Conservation (phyloP, 2,888 invertebrate species). For the Phaedon cochleariae region DNA sequence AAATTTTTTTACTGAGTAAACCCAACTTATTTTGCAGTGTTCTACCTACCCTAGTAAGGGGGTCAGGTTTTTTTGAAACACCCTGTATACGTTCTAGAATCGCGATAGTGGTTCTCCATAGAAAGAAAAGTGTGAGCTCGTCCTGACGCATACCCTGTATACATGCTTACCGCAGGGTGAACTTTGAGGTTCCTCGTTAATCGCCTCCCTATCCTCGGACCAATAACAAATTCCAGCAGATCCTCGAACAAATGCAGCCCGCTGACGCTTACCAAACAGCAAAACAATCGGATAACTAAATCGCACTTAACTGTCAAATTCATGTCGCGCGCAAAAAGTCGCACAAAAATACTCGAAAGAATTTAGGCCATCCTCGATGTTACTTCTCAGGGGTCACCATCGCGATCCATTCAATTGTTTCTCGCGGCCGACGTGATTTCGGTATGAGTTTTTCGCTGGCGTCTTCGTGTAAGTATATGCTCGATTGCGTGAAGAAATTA, state of each 20-base stretch:
- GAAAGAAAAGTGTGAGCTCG: no score
- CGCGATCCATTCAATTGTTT: not conserved
- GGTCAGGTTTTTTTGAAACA: no score
- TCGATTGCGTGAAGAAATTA: constrained; percentile 1
- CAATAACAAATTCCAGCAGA: constrained; percentile 14
- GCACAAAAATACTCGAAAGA: not conserved
- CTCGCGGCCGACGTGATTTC: not conserved
- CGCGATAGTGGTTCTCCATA: no score
- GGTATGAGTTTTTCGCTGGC: constrained; percentile 1
- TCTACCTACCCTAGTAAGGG: no score
- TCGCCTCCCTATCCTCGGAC: constrained; percentile 13
- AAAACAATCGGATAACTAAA: constrained; percentile 2
- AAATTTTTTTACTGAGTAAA: no score
- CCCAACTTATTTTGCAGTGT: no score
- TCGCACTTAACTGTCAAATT: constrained; percentile 9
- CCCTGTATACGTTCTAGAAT: no score
- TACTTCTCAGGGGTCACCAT: constrained; percentile 6
- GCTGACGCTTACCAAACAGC: constrained; percentile 6
- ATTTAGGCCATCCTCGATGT: constrained; percentile 13
- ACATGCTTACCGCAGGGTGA: constrained; percentile 10
- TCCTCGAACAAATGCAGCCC: constrained; percentile 8
- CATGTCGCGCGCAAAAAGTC: constrained; percentile 18
- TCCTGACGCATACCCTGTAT: not conserved
- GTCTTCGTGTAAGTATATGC: not conserved
- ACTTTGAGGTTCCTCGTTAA: not conserved